Evolutionary conservation across 1,140 invertebrate genomes (phyloP).

Genomic region (Spodoptera litura): DNA sequence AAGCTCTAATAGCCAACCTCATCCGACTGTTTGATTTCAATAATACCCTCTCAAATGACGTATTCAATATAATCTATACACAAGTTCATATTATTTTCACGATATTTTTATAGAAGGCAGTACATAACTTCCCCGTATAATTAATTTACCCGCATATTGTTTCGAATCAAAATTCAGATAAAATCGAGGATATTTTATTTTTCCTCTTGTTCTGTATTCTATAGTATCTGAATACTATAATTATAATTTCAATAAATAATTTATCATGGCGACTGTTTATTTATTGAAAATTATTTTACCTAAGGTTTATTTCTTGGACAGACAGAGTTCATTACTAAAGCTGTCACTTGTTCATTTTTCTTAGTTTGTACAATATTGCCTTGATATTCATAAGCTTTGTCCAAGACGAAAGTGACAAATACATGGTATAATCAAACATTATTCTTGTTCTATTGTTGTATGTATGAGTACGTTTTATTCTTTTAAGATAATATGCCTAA

Average conservation of each 20-base stretch:
- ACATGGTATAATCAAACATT: neutral
- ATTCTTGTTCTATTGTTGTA: neutral
- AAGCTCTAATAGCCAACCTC: neutral
- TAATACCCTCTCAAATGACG: neutral
- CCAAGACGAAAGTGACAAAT: neutral
- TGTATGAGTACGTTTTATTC: neutral
- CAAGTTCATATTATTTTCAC: slow-evolving; percentile 11
- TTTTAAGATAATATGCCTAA: neutral
- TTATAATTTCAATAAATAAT: too few relatives aligned
- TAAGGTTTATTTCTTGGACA: neutral
- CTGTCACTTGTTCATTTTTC: slow-evolving; percentile 1
- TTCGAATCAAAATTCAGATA: slow-evolving; percentile 7
- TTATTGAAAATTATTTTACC: neutral
- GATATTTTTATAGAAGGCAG: slow-evolving; percentile 7
- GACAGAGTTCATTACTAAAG: neutral
- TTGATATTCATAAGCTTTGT: slow-evolving; percentile 4
- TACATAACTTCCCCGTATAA: neutral
- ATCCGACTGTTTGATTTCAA: slow-evolving; percentile 14
- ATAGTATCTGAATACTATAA: too few relatives aligned
- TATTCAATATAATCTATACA: neutral
- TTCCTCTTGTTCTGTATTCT: neutral
- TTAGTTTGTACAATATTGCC: neutral
- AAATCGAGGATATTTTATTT: neutral
- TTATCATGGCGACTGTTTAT: neutral
- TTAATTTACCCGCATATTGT: neutral